Evolutionary conservation across 2,113 vertebrate species (phyloP).

Genomic region (Epinephelus lanceolatus): DNA sequence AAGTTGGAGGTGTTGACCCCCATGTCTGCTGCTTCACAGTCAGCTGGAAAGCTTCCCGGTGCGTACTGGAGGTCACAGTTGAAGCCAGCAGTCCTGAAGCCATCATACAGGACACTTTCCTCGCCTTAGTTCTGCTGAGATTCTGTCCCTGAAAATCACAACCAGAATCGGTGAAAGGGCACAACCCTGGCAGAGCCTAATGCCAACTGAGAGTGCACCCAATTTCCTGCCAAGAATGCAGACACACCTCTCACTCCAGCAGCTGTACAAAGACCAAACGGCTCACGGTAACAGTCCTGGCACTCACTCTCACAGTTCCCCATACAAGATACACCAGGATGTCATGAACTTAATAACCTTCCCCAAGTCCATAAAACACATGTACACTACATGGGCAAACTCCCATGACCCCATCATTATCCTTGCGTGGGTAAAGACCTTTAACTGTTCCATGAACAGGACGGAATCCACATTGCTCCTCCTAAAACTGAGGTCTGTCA

Average conservation of each 20-base stretch:
- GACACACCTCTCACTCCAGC: slow-evolving; percentile 13
- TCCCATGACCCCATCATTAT: not conserved
- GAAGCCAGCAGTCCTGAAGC: not conserved
- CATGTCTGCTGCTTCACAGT: not conserved
- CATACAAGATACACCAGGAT: not conserved
- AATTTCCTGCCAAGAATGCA: not conserved
- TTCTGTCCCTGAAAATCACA: not conserved
- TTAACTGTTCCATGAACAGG: not conserved
- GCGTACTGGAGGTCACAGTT: not conserved
- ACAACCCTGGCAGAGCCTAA: not conserved
- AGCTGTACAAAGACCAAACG: not conserved
- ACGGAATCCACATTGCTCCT: not conserved
- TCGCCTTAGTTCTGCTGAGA: not conserved
- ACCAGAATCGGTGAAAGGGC: not conserved
- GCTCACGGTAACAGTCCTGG: not conserved
- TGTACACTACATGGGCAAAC: not conserved
- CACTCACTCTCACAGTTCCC: not conserved
- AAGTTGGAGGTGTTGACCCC: not conserved
- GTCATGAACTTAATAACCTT: not conserved
- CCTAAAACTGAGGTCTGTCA: not conserved
- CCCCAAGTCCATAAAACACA: not conserved
- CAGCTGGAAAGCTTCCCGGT: not conserved
- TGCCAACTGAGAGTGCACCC: not conserved
- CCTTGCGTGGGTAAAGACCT: not conserved
- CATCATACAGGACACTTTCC: not conserved